A percentile compares a stretch with the other conserved stretches of the same genome.
These are phyloP conservation scores for Hydrotaea cyrtoneurina DNA, from an alignment of 2,888 invertebrate genomes.

Conservation along the genomic window DNA sequence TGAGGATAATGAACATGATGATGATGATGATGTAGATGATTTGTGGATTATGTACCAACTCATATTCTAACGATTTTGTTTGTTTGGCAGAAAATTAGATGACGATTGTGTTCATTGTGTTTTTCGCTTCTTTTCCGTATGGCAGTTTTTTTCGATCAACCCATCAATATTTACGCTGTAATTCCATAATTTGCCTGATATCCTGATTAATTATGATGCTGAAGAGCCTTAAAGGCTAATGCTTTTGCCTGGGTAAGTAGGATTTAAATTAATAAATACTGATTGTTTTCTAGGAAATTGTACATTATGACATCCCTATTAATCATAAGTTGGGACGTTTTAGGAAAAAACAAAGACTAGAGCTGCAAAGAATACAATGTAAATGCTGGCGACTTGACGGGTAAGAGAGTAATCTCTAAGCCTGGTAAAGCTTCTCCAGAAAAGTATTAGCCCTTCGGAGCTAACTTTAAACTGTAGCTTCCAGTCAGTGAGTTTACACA, in stretches of 20 bases:
- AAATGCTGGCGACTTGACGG: no score
- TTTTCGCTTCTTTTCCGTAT: background rate
- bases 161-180: background rate
- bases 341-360: no score
- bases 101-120: background rate
- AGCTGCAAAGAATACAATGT: no score
- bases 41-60: background rate
- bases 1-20: background rate
- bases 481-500: no score
- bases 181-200: background rate
- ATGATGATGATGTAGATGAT: background rate
- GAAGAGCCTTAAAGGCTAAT: background rate
- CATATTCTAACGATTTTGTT: no score
- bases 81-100: background rate
- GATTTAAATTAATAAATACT: slow-evolving; percentile 7
- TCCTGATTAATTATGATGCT: background rate
- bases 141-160: background rate
- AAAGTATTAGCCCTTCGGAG: no score
- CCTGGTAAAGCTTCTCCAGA: no score
- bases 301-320: no score
- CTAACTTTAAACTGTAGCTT: no score
- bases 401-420: no score
- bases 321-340: no score
- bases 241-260: background rate
- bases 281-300: background rate